Evolutionary conservation across 2,888 invertebrate genomes (phyloP).

Genomic region (Fragum whitleyi): DNA sequence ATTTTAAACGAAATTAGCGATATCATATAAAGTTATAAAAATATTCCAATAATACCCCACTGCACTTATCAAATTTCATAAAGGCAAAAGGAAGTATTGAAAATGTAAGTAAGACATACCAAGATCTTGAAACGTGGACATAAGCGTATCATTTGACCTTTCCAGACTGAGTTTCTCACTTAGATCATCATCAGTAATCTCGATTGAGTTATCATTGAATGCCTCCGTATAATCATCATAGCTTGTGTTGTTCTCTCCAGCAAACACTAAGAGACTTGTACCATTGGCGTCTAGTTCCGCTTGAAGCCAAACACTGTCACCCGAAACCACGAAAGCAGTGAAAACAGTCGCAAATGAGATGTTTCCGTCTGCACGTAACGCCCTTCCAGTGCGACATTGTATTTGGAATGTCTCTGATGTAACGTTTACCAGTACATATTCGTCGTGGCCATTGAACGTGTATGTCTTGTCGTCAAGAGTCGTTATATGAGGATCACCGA

Average conservation of each 20-base stretch:
- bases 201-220: conserved; percentile 23
- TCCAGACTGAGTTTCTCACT: neutral
- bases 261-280: conserved; percentile 35
- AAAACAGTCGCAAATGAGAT: conserved; percentile 51
- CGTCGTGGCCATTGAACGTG: conserved; percentile 61
- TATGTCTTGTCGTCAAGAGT: conserved; percentile 51
- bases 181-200: conserved; percentile 1
- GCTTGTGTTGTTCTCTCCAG: conserved; percentile 12
- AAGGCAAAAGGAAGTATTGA: too few relatives aligned
- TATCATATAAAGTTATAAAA: too few relatives aligned
- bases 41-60: too few relatives aligned
- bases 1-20: too few relatives aligned
- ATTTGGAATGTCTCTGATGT: conserved; percentile 33
- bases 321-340: conserved; percentile 45
- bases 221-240: conserved; percentile 34
- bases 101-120: neutral
- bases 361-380: conserved; percentile 30
- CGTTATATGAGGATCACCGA: conserved; percentile 57
- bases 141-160: conserved; percentile 11
- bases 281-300: conserved; percentile 44
- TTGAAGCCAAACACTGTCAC: conserved; percentile 41
- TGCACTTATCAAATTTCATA: too few relatives aligned
- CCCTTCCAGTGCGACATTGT: conserved; percentile 50
- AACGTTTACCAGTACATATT: conserved; percentile 39
- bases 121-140: conserved; percentile 8